phyloP scores from a whole-genome alignment of 2,797 vertebrate species.

The Darevskia nairensis region DNA sequence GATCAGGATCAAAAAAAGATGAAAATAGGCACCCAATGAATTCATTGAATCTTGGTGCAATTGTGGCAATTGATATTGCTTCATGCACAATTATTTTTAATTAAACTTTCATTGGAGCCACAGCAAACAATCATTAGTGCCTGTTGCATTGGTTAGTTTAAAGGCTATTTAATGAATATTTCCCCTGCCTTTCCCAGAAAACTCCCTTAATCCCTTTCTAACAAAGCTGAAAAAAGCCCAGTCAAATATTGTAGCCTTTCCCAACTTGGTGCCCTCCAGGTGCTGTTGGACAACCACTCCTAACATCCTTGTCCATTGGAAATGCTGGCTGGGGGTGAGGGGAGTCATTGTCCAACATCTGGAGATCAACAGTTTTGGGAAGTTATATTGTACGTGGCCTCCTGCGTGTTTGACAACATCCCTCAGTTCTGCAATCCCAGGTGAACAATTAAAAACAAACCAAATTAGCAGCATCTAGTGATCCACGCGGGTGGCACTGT shows the following conservation, averaged over 20 bases:
- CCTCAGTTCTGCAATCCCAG: not conserved
- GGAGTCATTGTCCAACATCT: no score
- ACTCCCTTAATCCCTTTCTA: slow-evolving; percentile 15
- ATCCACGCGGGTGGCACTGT: not conserved
- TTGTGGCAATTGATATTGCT: slow-evolving; percentile 13
- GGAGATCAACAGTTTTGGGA: no score
- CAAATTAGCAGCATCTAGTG: not conserved
- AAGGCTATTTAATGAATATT: slow-evolving; percentile 19
- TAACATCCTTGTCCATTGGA: no score
- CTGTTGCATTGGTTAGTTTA: slow-evolving; percentile 17
- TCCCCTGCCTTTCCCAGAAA: slow-evolving; percentile 18
- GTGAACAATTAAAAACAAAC: not conserved
- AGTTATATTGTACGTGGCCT: not conserved
- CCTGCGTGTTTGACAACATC: not conserved
- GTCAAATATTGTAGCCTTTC: not conserved
- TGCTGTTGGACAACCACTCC: no score
- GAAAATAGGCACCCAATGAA: slow-evolving; percentile 11
- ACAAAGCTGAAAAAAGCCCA: not conserved
- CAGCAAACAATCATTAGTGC: slow-evolving; percentile 13
- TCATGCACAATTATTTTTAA: slow-evolving; percentile 22
- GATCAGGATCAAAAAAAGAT: slow-evolving; percentile 9
- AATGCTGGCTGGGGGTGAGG: no score
- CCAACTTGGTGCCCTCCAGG: not conserved
- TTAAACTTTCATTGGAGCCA: slow-evolving; percentile 17
- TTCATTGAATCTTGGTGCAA: not conserved